These are phyloP conservation scores for Scaptomyza cyrtandrae DNA, from an alignment of 2,888 invertebrate genomes.

Conservation along the genomic window DNA sequence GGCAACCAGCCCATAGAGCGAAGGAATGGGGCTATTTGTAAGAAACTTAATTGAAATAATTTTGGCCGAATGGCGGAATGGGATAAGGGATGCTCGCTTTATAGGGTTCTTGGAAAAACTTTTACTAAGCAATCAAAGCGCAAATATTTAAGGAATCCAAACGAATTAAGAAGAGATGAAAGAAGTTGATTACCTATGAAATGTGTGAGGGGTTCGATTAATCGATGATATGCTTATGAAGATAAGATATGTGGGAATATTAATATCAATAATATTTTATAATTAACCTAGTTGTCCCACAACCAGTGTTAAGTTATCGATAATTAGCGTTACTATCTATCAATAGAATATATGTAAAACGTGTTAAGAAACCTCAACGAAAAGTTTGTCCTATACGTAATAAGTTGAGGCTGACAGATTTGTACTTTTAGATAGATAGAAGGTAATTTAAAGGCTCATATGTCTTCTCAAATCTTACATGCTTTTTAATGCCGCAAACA, in stretches of 20 bases:
- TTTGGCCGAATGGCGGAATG: slow-evolving; percentile 34
- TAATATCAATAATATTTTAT: too few relatives aligned
- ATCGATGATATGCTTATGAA: neutral
- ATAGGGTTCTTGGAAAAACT: slow-evolving; percentile 43
- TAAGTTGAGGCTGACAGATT: too few relatives aligned
- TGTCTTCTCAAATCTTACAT: slow-evolving; percentile 1
- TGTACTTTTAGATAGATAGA: slow-evolving; percentile 10
- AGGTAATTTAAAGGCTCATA: slow-evolving; percentile 36
- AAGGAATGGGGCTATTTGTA: slow-evolving; percentile 33
- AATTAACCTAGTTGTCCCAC: too few relatives aligned
- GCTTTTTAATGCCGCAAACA: slow-evolving; percentile 26
- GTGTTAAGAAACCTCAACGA: neutral
- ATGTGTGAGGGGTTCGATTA: slow-evolving; percentile 3
- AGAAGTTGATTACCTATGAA: slow-evolving; percentile 14
- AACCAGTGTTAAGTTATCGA: neutral
- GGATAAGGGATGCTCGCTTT: neutral
- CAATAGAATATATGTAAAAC: neutral
- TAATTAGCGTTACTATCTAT: neutral
- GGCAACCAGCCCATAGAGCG: neutral
- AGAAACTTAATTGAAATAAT: slow-evolving; percentile 78
- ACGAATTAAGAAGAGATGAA: neutral
- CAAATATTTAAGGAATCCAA: slow-evolving; percentile 28
- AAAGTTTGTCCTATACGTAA: too few relatives aligned
- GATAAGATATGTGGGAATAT: neutral
- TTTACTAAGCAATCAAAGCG: slow-evolving; percentile 68